phyloP scores from a whole-genome alignment of 35 echinoderm and acorn worm genomes.

The Ophiothrix spiculata region DNA sequence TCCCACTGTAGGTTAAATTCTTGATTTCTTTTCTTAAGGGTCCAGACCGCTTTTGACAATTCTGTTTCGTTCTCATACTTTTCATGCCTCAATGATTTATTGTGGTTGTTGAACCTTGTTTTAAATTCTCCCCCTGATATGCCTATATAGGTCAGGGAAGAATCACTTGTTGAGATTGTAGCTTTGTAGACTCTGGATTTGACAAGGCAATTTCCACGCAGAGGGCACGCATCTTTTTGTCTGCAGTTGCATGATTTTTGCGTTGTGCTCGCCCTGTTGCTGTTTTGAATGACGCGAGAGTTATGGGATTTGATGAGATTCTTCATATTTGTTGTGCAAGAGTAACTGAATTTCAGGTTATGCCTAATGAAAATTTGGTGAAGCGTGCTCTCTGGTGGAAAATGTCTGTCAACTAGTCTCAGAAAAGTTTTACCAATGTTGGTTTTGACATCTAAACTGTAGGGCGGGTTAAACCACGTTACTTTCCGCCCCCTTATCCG shows the following conservation, averaged over 20 bases:
- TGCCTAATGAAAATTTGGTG: constrained; percentile 51
- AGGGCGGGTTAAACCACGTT: constrained; percentile 27
- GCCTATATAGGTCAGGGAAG: too few species aligned
- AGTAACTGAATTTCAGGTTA: constrained; percentile 43
- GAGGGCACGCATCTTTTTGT: constrained; percentile 10
- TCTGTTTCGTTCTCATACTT: too few species aligned
- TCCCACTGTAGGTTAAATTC: too few species aligned
- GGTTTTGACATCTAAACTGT: constrained; percentile 40
- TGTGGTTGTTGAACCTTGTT: too few species aligned
- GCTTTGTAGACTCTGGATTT: constrained; percentile 16
- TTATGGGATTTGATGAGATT: constrained; percentile 42
- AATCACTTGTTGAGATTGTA: too few species aligned
- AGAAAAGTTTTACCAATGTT: constrained; percentile 41
- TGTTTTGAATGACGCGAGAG: neutral
- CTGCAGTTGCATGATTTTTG: constrained; percentile 7
- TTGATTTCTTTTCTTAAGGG: too few species aligned
- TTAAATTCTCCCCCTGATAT: too few species aligned
- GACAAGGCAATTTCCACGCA: neutral
- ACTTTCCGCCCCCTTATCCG: neutral
- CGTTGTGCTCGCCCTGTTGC: neutral
- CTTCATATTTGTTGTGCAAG: constrained; percentile 36
- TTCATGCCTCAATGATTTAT: too few species aligned
- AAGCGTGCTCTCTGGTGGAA: constrained; percentile 32
- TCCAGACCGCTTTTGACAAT: too few species aligned
- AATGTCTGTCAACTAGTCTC: constrained; percentile 28